Evolutionary conservation across 1,140 invertebrate species (phyloP).

Genomic region (Thaumetopoea pityocampa): DNA sequence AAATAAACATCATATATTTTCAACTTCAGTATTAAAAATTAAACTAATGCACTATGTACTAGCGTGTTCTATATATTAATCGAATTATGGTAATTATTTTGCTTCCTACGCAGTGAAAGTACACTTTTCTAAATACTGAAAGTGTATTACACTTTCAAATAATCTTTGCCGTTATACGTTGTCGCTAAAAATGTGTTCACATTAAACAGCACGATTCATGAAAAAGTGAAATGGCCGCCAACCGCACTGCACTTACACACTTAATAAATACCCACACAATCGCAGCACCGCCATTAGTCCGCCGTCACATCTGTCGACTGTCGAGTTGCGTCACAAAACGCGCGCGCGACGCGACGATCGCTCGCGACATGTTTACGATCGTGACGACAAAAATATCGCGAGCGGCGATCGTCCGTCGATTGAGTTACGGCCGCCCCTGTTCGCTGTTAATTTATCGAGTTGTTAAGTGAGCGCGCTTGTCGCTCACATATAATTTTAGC

Average conservation of each 20-base stretch:
- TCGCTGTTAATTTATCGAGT: slow-evolving; percentile 45
- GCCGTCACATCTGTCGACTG: slow-evolving; percentile 13
- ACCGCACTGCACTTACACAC: slow-evolving; percentile 7
- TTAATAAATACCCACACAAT: slow-evolving; percentile 13
- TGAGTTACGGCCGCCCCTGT: slow-evolving; percentile 40
- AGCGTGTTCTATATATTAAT: too few species aligned
- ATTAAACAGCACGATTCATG: background rate
- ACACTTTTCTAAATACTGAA: too few species aligned
- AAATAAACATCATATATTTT: too few species aligned
- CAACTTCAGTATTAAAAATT: too few species aligned
- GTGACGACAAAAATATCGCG: slow-evolving; percentile 55
- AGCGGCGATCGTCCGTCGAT: slow-evolving; percentile 32
- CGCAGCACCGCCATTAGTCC: slow-evolving; percentile 5
- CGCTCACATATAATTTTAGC: slow-evolving; percentile 6
- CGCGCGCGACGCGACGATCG: slow-evolving; percentile 30
- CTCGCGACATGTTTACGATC: slow-evolving; percentile 49
- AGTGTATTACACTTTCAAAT: too few species aligned
- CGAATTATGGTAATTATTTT: too few species aligned
- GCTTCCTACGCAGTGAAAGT: too few species aligned
- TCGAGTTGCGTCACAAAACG: slow-evolving; percentile 16
- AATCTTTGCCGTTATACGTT: too few species aligned
- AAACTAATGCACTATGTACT: too few species aligned
- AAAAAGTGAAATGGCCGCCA: background rate
- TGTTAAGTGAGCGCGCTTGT: slow-evolving; percentile 35
- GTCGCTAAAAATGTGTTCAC: too few species aligned